Conservation (phyloP, 2,888 invertebrate genomes). For the Cataglyphis livida region DNA sequence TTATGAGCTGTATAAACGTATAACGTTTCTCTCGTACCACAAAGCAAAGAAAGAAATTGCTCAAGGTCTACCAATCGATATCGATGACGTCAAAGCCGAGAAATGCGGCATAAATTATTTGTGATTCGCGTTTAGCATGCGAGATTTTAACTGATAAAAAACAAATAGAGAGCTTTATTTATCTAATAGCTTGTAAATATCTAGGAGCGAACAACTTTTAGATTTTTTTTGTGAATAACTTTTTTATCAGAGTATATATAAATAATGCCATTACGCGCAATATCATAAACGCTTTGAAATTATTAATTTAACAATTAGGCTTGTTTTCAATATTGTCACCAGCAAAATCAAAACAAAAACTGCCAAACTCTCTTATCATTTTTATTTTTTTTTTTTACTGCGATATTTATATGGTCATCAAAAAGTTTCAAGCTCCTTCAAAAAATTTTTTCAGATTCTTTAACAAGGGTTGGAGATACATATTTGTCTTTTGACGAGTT, state of each 20-base stretch:
- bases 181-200: background rate
- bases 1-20: slow-evolving; percentile 12
- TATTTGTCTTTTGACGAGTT: background rate
- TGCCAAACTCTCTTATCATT: background rate
- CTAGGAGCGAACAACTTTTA: background rate
- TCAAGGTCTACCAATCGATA: slow-evolving; percentile 51
- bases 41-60: slow-evolving; percentile 46
- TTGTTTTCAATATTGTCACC: background rate
- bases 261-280: background rate
- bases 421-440: background rate
- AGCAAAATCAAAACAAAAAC: background rate
- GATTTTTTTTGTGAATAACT: background rate
- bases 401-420: background rate
- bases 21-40: slow-evolving; percentile 1
- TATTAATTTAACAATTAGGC: slow-evolving; percentile 25
- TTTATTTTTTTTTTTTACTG: slow-evolving; percentile 6
- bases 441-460: background rate
- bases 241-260: background rate
- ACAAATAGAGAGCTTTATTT: background rate
- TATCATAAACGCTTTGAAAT: slow-evolving; percentile 8
- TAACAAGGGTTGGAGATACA: background rate
- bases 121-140: slow-evolving; percentile 7
- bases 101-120: slow-evolving; percentile 52
- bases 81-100: slow-evolving; percentile 48
- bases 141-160: slow-evolving; percentile 40